Conservation (phyloP, 2,797 vertebrate species). For the Lophotriccus pileatus region DNA sequence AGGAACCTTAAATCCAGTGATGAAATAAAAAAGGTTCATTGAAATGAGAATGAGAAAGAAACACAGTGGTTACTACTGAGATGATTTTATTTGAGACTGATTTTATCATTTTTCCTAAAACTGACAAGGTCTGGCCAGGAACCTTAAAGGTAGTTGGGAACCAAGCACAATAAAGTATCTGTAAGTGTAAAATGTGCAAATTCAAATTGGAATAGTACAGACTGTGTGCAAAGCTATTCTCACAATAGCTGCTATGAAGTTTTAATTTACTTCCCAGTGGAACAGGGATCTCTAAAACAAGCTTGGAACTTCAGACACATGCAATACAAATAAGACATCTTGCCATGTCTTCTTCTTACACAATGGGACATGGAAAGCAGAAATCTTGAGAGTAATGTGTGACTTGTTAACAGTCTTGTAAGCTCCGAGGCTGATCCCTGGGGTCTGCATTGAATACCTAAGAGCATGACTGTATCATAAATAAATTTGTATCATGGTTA, state of each 20-base stretch:
- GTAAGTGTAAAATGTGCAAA: neutral
- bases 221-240: rapidly evolving
- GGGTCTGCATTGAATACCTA: neutral
- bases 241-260: neutral
- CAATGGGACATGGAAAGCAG: neutral
- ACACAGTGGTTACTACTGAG: neutral
- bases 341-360: neutral
- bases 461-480: neutral
- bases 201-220: neutral
- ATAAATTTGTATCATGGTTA: neutral
- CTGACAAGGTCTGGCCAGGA: neutral
- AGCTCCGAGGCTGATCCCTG: neutral
- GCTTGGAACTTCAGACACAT: neutral
- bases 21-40: neutral
- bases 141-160: neutral
- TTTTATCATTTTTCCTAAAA: neutral
- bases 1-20: neutral
- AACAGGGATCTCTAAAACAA: neutral
- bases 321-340: neutral
- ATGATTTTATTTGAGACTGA: neutral
- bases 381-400: neutral
- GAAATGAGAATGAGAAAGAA: neutral
- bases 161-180: neutral
- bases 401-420: neutral
- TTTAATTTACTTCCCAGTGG: neutral